Evolutionary conservation across 2,888 invertebrate genomes (phyloP).

Genomic region (Ecliptopera silaceata): DNA sequence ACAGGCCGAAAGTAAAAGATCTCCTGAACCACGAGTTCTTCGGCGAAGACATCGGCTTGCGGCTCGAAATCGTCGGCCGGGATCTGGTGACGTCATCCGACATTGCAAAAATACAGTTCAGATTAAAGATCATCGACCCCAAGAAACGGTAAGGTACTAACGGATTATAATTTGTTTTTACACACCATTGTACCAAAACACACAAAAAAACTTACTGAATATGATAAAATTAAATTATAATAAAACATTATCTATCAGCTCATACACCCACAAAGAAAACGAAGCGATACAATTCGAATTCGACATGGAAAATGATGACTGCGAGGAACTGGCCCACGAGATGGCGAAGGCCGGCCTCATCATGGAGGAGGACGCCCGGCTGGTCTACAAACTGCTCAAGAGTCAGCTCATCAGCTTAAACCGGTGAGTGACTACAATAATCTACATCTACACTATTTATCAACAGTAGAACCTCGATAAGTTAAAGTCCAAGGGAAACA

Average conservation of each 20-base stretch:
- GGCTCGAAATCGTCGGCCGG: slow-evolving; percentile 85
- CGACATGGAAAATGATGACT: slow-evolving; percentile 94
- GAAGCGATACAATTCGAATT: slow-evolving; percentile 99
- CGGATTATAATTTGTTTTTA: background rate
- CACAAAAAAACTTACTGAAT: too few species aligned
- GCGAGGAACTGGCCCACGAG: slow-evolving; percentile 96
- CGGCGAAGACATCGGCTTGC: slow-evolving; percentile 93
- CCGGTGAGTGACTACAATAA: too few species aligned
- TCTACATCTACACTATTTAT: too few species aligned
- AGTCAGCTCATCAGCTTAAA: slow-evolving; percentile 91
- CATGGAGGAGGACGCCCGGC: slow-evolving; percentile 96
- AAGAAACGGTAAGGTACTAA: slow-evolving; percentile 88
- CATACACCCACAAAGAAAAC: slow-evolving; percentile 98
- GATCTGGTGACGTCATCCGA: slow-evolving; percentile 86
- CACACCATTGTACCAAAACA: too few species aligned
- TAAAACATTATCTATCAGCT: slow-evolving; percentile 58
- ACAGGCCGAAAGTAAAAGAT: slow-evolving; percentile 95
- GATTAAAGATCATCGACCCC: slow-evolving; percentile 96
- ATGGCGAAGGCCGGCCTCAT: slow-evolving; percentile 98
- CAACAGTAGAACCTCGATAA: too few species aligned
- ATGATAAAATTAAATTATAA: background rate
- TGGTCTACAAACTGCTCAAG: slow-evolving; percentile 94
- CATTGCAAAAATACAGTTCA: slow-evolving; percentile 91
- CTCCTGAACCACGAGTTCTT: slow-evolving; percentile 98
- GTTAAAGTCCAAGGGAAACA: too few species aligned